phyloP scores from a whole-genome alignment of 1,140 invertebrate species.

The Apis dorsata region DNA sequence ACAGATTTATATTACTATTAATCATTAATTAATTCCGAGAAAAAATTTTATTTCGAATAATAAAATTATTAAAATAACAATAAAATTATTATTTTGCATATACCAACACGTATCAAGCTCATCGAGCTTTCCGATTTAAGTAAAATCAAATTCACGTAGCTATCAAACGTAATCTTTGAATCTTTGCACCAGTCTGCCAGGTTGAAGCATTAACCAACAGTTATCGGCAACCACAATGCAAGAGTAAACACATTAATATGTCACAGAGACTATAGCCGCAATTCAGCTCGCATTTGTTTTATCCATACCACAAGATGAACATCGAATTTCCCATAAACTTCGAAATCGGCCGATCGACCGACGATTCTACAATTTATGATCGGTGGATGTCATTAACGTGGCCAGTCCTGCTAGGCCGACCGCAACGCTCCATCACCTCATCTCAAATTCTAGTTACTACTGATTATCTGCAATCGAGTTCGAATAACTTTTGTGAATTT shows the following conservation, averaged over 20 bases:
- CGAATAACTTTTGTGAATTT: too few species aligned
- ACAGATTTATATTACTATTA: neutral
- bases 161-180: neutral
- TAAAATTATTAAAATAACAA: too few species aligned
- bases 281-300: conserved; percentile 12
- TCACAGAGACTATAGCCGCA: neutral
- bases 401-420: conserved; percentile 35
- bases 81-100: too few species aligned
- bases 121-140: neutral
- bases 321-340: conserved; percentile 1
- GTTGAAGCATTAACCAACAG: neutral
- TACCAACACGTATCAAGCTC: too few species aligned
- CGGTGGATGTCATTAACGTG: conserved; percentile 58
- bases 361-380: conserved; percentile 48
- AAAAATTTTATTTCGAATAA: neutral
- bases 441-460: conserved; percentile 58
- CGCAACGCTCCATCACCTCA: conserved; percentile 46
- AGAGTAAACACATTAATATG: neutral
- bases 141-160: neutral
- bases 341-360: conserved; percentile 13
- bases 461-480: conserved; percentile 51
- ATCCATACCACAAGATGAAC: neutral
- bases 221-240: neutral
- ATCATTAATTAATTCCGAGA: too few species aligned
- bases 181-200: neutral